Conservation (phyloP, 2,888 invertebrate species). For the Lepetodrilus schrolli region DNA sequence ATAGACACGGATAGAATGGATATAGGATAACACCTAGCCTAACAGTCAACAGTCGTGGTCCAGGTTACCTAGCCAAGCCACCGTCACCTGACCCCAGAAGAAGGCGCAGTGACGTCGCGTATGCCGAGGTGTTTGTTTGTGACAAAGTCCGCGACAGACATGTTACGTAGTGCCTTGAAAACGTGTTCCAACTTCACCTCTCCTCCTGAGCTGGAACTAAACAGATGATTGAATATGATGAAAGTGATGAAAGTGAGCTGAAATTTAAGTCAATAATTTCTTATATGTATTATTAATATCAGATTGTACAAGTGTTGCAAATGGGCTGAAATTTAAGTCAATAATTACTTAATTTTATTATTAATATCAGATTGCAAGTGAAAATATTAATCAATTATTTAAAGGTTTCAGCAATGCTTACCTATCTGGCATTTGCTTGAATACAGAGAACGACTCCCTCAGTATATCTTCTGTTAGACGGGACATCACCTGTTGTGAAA, state of each 20-base stretch:
- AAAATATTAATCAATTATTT: too few species aligned
- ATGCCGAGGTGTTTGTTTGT: slow-evolving; percentile 56
- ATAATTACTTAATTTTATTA: too few species aligned
- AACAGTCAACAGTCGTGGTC: too few species aligned
- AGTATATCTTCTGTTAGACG: slow-evolving; percentile 55
- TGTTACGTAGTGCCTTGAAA: slow-evolving; percentile 46
- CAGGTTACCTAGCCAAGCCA: too few species aligned
- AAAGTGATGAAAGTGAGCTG: too few species aligned
- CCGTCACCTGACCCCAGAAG: slow-evolving; percentile 37
- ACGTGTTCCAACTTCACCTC: slow-evolving; percentile 52
- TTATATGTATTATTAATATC: too few species aligned
- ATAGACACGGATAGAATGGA: too few species aligned
- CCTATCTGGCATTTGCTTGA: slow-evolving; percentile 23
- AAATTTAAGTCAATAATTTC: too few species aligned
- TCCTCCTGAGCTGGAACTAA: slow-evolving; percentile 52
- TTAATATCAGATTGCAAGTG: too few species aligned
- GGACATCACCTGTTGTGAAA: slow-evolving; percentile 55
- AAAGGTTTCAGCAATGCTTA: background rate
- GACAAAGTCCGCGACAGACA: slow-evolving; percentile 52
- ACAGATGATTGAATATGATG: too few species aligned
- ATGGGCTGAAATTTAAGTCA: too few species aligned
- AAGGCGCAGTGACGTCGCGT: slow-evolving; percentile 31
- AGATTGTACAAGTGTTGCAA: too few species aligned
- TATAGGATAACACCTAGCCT: background rate
- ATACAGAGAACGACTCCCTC: slow-evolving; percentile 56